Evolutionary conservation across 2,113 vertebrate species (phyloP).

Genomic region (Athene noctua): DNA sequence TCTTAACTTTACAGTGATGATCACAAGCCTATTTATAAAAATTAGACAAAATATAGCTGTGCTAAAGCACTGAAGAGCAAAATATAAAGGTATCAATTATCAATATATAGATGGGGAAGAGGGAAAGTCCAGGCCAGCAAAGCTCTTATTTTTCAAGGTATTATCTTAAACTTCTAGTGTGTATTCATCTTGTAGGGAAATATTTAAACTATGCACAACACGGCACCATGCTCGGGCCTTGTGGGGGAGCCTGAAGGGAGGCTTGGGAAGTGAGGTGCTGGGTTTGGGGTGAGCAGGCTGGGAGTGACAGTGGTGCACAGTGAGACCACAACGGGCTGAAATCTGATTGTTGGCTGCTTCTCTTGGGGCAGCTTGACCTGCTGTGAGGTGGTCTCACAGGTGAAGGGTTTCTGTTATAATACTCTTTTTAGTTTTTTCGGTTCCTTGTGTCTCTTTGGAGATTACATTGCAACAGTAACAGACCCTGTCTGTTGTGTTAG

Average conservation of each 20-base stretch:
- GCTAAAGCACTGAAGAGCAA: background rate
- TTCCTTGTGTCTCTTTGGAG: background rate
- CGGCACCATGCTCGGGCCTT: background rate
- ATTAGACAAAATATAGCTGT: background rate
- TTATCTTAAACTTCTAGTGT: background rate
- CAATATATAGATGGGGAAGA: background rate
- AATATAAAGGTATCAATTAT: background rate
- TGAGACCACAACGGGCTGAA: accelerated
- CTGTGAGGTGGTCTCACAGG: background rate
- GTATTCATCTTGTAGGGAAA: background rate
- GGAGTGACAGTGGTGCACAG: background rate
- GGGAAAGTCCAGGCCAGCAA: background rate
- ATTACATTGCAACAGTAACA: background rate
- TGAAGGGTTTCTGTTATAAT: background rate
- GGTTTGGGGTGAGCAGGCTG: background rate
- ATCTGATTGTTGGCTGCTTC: background rate
- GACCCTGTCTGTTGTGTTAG: background rate
- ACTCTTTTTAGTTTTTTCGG: too few species aligned
- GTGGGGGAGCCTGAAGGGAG: accelerated
- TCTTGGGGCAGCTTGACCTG: background rate
- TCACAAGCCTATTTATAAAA: background rate
- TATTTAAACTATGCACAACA: accelerated
- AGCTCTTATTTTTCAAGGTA: background rate
- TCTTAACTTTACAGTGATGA: background rate
- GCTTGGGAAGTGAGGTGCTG: background rate